Evolutionary conservation across 2,888 invertebrate species (phyloP).

Genomic region (Heliconius sara): DNA sequence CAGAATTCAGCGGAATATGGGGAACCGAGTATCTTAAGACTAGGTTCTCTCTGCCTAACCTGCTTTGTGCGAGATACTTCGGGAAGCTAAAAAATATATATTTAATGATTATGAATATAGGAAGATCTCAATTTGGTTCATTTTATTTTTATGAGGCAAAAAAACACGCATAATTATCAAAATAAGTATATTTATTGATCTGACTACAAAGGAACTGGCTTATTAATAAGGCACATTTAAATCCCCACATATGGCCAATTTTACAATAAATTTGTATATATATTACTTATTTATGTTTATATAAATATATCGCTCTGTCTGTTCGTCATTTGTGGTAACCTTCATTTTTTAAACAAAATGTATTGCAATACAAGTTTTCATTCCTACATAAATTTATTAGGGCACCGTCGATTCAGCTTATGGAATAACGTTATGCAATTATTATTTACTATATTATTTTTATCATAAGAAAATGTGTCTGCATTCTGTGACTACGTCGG

Average conservation of each 20-base stretch:
- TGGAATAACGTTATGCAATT: constrained; percentile 36
- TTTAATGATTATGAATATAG: too few relatives aligned
- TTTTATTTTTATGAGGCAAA: constrained; percentile 28
- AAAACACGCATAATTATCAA: constrained; percentile 54
- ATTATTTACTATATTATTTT: not conserved
- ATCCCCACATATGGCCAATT: constrained; percentile 52
- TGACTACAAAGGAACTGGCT: constrained; percentile 72
- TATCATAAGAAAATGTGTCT: constrained; percentile 56
- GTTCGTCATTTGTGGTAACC: constrained; percentile 38
- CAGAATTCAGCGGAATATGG: too few relatives aligned
- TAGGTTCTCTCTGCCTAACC: too few relatives aligned
- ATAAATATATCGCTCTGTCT: not conserved
- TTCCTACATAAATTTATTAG: constrained; percentile 48
- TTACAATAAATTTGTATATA: constrained; percentile 28
- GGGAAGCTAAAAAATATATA: too few relatives aligned
- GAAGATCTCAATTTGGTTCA: too few relatives aligned
- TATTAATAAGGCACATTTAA: constrained; percentile 67
- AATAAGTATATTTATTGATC: constrained; percentile 71
- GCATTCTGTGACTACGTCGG: constrained; percentile 34
- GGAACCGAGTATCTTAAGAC: too few relatives aligned
- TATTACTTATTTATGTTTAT: not conserved
- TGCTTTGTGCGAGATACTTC: too few relatives aligned
- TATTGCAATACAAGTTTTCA: constrained; percentile 26
- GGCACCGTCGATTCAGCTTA: constrained; percentile 80
- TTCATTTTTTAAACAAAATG: not conserved